Evolutionary conservation across 2,888 invertebrate genomes (phyloP).

Genomic region (Dryadula phaetusa): DNA sequence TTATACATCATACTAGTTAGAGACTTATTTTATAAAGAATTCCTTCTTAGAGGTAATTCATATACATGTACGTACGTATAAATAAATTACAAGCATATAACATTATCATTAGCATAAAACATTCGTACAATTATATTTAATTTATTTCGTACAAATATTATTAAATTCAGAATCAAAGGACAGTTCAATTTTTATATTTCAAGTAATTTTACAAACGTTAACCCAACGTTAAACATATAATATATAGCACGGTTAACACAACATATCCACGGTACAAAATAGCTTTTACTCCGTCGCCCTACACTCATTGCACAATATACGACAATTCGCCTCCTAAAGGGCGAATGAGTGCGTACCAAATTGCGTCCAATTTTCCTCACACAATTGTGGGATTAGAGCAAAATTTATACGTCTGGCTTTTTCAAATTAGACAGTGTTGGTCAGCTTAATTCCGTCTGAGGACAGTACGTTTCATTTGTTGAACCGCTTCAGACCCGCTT

Average conservation of each 20-base stretch:
- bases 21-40: no score
- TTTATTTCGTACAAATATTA: neutral
- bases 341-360: slow-evolving; percentile 61
- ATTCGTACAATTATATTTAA: neutral
- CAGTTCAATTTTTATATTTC: slow-evolving; percentile 9
- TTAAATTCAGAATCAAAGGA: slow-evolving; percentile 11
- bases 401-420: slow-evolving; percentile 83
- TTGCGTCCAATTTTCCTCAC: slow-evolving; percentile 77
- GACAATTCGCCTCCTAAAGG: slow-evolving; percentile 71
- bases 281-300: slow-evolving; percentile 33
- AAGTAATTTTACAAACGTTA: neutral
- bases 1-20: no score
- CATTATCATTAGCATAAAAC: no score
- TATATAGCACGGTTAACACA: slow-evolving; percentile 38
- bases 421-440: slow-evolving; percentile 75
- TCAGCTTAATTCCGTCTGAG: slow-evolving; percentile 70
- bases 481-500: slow-evolving; percentile 55
- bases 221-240: slow-evolving; percentile 29
- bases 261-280: slow-evolving; percentile 33
- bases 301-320: slow-evolving; percentile 69
- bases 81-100: no score
- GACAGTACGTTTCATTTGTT: slow-evolving; percentile 64
- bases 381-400: slow-evolving; percentile 77
- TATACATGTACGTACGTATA: no score
- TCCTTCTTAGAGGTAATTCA: no score